phyloP scores from a whole-genome alignment of 1,140 invertebrate species.

The Diabrotica virgifera region DNA sequence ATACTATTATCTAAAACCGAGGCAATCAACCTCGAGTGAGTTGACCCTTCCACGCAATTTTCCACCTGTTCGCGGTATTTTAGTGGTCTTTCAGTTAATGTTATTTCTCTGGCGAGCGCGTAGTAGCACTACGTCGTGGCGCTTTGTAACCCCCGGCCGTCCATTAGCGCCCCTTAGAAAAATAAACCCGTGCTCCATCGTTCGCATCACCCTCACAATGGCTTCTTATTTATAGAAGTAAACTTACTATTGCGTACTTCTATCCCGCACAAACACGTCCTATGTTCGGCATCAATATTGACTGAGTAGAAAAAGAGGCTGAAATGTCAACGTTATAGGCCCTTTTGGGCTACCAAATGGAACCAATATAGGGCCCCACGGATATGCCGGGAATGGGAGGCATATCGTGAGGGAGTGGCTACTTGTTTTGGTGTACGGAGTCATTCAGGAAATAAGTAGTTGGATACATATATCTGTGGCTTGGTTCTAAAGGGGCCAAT shows the following conservation, averaged over 20 bases:
- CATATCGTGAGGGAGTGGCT: not conserved
- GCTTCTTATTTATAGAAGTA: not conserved
- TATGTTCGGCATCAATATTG: slow-evolving; percentile 13
- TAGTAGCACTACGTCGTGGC: too few species aligned
- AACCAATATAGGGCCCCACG: slow-evolving; percentile 8
- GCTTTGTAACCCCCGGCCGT: not conserved
- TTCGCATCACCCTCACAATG: not conserved
- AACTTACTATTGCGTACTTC: slow-evolving; percentile 3
- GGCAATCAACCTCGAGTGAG: too few species aligned
- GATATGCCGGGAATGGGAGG: not conserved
- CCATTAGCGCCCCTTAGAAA: not conserved
- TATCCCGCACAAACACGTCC: slow-evolving; percentile 5
- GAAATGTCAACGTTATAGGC: slow-evolving; percentile 16
- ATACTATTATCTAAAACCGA: too few species aligned
- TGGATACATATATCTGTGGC: too few species aligned
- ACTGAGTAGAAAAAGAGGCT: slow-evolving; percentile 10
- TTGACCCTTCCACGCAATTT: too few species aligned
- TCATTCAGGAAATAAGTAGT: not conserved
- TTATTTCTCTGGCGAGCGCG: too few species aligned
- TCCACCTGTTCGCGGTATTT: too few species aligned
- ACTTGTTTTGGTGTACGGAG: not conserved
- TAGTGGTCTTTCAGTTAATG: too few species aligned
- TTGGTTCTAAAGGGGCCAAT: too few species aligned
- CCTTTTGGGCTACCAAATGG: slow-evolving; percentile 6
- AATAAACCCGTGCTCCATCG: not conserved